Conservation (phyloP, 2,888 invertebrate genomes). For the Melipona beecheii region DNA sequence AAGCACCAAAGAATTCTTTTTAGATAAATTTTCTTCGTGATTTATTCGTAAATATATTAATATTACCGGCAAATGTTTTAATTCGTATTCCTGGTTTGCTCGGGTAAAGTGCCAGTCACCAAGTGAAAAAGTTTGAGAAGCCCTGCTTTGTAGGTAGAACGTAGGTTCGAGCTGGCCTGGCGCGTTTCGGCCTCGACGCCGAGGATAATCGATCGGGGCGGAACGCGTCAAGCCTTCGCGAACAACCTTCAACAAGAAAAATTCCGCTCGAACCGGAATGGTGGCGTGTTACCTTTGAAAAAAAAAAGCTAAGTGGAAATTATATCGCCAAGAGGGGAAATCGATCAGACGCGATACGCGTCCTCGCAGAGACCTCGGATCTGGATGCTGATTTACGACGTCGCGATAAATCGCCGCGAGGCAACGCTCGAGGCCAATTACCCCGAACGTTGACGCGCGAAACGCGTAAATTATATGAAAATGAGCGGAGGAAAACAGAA, state of each 20-base stretch:
- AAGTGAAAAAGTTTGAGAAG: too few relatives aligned
- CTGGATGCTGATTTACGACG: neutral
- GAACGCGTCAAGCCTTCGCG: neutral
- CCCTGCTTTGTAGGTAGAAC: too few relatives aligned
- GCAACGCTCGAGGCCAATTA: neutral
- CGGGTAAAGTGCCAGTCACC: too few relatives aligned
- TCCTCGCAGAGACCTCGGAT: neutral
- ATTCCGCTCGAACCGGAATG: neutral
- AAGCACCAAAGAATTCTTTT: too few relatives aligned
- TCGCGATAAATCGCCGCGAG: neutral
- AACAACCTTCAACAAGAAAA: conserved; percentile 6
- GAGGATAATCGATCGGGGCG: neutral
- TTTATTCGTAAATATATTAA: too few relatives aligned
- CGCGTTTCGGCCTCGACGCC: neutral
- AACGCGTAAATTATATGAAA: neutral
- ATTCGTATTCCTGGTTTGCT: too few relatives aligned
- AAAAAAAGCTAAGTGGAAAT: neutral
- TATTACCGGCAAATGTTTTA: too few relatives aligned
- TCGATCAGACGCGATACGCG: neutral
- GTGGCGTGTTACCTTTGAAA: neutral
- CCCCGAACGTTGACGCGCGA: neutral
- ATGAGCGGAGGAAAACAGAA: neutral
- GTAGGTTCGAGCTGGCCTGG: neutral
- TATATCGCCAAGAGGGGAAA: neutral
- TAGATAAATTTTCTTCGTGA: too few relatives aligned